Conservation (phyloP, 2,113 vertebrate species). For the human (Homo sapiens) region GRCh38 chrY:7485501-7486000, state of each 20-base stretch:
- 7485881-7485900: no score
- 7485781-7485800: background rate
- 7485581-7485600: background rate
- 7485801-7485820: no score
- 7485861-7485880: background rate
- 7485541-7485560: background rate
- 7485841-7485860: accelerated
- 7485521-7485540: no score
- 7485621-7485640: background rate
- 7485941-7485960: background rate
- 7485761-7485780: background rate
- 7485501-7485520: background rate
- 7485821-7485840: background rate
- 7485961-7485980: background rate
- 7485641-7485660: background rate
- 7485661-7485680: background rate
- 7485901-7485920: no score
- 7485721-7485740: background rate
- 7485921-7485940: background rate
- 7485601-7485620: background rate
- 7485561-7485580: background rate
- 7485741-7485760: background rate
- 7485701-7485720: no score
- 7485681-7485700: background rate
- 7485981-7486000: no score